Evolutionary conservation across 2,797 vertebrate species (phyloP), one percentile per base, ranked within the genome.

Genomic region (Todus mexicanus): DNA sequence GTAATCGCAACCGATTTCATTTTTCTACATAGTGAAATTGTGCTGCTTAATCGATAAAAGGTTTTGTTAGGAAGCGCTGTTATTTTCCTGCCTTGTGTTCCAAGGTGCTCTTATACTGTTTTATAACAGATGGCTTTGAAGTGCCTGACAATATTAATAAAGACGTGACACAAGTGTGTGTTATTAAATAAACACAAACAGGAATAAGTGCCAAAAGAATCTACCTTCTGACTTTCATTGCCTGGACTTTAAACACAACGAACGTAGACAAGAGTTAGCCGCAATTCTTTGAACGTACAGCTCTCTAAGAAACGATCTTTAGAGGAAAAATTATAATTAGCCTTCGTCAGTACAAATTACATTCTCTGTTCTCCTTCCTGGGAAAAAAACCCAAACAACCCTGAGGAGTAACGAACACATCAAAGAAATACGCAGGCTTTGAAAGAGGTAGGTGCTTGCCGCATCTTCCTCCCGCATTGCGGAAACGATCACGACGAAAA

Each of bases 401-500:
- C 81, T 27, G 59, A 90, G 90, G 90, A 95, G 26, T 64, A 90
- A 94, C 45, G 73, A 94, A 93, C 80, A 70, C 77, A 96, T 93
- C 90, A 94, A 96, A 95, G 80, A 87, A 82, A 80, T 20, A 27
- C 0, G 11, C 19, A 40, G 56, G 82, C 71, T 96, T 82, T 90
- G 78, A 93, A 90, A 89, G 85, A 85, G 72, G 78, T 45, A 90
- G 66, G 81, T 64, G 90, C 70, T 59, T 95, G 94, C 86, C 31
- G 84, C 91, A 92, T 83, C 86, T 70, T 91, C 86, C 69, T 89
- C 92, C 93, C 20, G 88, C 90, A 95, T 75, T 96, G 95, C 84
- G 53, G 90, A 92, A 93, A 84, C 3, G 43, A 57, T 48, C 60
- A 3, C 1, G 2, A 54, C 5, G 14, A 53, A n/a, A 22, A 37